Evolutionary conservation across 2,113 vertebrate species (phyloP).

Genomic region (Nothoprocta pentlandii): DNA sequence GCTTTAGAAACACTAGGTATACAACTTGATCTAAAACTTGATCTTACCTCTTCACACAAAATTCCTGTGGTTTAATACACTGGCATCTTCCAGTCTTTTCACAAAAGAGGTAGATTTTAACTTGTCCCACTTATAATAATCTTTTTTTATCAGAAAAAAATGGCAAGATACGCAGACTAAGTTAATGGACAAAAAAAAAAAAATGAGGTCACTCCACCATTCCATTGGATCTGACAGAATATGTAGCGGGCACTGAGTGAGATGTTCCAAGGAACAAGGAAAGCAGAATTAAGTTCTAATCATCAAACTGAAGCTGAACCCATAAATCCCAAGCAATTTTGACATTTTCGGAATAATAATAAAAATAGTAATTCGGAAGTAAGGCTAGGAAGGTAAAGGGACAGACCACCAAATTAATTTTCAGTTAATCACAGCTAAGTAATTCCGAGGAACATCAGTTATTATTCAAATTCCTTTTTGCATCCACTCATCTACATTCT

Average conservation of each 20-base stretch:
- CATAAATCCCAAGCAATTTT: neutral
- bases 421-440: neutral
- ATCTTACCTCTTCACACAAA: neutral
- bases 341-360: accelerated
- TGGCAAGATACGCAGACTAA: neutral
- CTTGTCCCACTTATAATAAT: neutral
- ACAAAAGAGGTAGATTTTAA: neutral
- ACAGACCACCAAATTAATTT: neutral
- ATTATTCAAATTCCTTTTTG: neutral
- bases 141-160: neutral
- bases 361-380: neutral
- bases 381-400: neutral
- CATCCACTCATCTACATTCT: neutral
- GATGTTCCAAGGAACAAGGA: neutral
- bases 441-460: neutral
- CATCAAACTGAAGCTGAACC: neutral
- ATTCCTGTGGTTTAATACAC: neutral
- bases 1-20: neutral
- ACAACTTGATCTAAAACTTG: neutral
- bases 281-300: neutral
- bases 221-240: neutral
- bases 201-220: neutral
- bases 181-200: neutral
- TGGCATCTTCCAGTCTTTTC: neutral
- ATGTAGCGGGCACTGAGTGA: neutral